Conservation (phyloP, 2,797 vertebrate species). For the Smutsia gigantea region DNA sequence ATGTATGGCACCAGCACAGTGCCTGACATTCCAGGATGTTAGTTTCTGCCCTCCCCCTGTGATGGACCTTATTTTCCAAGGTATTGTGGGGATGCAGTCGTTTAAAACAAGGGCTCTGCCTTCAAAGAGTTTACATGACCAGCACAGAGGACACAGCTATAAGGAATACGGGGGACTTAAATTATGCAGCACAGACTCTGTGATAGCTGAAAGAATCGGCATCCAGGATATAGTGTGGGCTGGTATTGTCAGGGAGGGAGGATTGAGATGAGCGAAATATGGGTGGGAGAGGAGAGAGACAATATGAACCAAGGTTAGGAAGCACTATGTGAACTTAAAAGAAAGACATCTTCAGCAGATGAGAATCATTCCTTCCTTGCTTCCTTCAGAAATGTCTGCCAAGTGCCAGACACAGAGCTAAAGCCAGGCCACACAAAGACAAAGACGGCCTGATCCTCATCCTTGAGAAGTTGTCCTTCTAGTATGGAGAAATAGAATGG, state of each 20-base stretch:
- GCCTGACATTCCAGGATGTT: not conserved
- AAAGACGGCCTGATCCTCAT: not conserved
- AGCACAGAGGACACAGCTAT: conserved; percentile 31
- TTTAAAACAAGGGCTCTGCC: not conserved
- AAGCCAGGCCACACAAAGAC: not conserved
- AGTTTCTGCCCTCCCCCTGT: not conserved
- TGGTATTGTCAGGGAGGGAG: not conserved
- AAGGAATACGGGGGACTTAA: not conserved
- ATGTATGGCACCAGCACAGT: not conserved
- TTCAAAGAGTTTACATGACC: not conserved
- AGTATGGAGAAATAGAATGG: not conserved
- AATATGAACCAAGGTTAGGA: not conserved
- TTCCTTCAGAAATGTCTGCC: not conserved
- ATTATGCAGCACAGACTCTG: conserved; percentile 7
- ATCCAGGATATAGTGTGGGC: conserved; percentile 19
- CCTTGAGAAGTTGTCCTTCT: not conserved
- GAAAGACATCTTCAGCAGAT: not conserved
- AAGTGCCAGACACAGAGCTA: not conserved
- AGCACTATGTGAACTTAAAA: not conserved
- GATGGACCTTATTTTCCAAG: not conserved
- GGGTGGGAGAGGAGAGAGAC: not conserved
- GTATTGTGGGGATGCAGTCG: not conserved
- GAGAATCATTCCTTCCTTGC: not conserved
- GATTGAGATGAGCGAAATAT: not conserved
- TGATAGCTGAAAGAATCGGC: conserved; percentile 11